Evolutionary conservation across 2,888 invertebrate species (phyloP).

Genomic region (Rhimphoctona megacephalus): DNA sequence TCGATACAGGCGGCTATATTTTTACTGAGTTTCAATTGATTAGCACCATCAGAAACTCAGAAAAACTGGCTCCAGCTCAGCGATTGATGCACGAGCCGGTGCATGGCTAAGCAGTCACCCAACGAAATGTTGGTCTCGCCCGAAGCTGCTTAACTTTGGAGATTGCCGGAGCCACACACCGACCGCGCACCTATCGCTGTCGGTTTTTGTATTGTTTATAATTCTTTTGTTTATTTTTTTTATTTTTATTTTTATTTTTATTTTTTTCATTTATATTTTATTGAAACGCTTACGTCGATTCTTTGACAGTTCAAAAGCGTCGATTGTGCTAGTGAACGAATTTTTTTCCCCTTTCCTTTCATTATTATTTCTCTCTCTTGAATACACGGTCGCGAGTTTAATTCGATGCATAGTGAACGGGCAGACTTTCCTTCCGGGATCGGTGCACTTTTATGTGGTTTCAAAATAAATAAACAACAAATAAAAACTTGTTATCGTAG

Average conservation of each 20-base stretch:
- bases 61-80: no score
- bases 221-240: neutral
- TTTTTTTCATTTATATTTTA: neutral
- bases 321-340: slow-evolving; percentile 56
- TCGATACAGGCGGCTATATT: no score
- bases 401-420: slow-evolving; percentile 75
- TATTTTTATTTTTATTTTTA: no score
- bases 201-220: neutral
- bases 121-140: no score
- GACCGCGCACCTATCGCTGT: no score
- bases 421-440: slow-evolving; percentile 83
- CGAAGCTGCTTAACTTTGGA: no score
- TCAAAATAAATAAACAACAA: slow-evolving; percentile 27
- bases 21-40: no score
- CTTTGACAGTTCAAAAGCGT: slow-evolving; percentile 47
- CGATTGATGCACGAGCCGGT: no score
- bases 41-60: no score
- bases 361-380: slow-evolving; percentile 50
- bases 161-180: no score
- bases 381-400: slow-evolving; percentile 69
- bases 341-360: slow-evolving; percentile 46
- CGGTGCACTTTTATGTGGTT: slow-evolving; percentile 64
- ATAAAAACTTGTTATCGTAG: slow-evolving; percentile 20
- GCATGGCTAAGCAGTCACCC: no score
- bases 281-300: neutral